A percentile compares a stretch with the other conserved stretches of the same genome.
Conservation (phyloP, 1,140 invertebrate genomes). For the Bradysia coprophila region DNA sequence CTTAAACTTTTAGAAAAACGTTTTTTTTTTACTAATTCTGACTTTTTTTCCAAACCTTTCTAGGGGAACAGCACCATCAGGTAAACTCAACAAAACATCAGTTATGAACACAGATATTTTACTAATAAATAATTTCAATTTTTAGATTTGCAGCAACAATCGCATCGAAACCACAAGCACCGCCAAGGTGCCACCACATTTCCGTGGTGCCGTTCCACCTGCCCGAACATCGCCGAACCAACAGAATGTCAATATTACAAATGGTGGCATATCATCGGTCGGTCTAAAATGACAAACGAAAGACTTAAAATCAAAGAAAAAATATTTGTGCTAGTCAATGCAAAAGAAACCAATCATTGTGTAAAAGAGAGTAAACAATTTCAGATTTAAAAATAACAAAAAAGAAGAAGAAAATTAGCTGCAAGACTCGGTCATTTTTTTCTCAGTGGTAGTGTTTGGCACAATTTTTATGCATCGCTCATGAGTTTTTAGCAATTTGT, state of each 20-base stretch:
- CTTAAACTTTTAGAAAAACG: too few species aligned
- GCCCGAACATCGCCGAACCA: not conserved
- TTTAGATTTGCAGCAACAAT: constrained; percentile 7
- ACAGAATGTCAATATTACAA: not conserved
- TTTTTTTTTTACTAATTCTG: too few species aligned
- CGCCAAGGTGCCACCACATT: constrained; percentile 7
- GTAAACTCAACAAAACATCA: constrained; percentile 10
- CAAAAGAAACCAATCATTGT: not conserved
- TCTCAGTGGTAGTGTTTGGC: too few species aligned
- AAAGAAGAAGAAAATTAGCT: too few species aligned
- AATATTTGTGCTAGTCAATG: constrained; percentile 1
- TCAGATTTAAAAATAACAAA: too few species aligned
- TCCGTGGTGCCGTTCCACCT: constrained; percentile 6
- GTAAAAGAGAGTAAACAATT: too few species aligned
- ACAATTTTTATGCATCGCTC: too few species aligned
- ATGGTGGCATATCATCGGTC: not conserved
- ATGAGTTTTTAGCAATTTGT: too few species aligned
- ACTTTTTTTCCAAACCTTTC: too few species aligned
- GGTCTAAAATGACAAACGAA: not conserved
- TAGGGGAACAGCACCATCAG: constrained; percentile 50
- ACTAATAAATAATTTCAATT: too few species aligned
- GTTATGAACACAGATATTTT: too few species aligned
- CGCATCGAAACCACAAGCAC: constrained; percentile 6
- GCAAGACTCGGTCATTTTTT: too few species aligned
- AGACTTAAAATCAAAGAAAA: not conserved